phyloP scores from a whole-genome alignment of 2,113 vertebrate genomes.

The Platichthys stellatus region DNA sequence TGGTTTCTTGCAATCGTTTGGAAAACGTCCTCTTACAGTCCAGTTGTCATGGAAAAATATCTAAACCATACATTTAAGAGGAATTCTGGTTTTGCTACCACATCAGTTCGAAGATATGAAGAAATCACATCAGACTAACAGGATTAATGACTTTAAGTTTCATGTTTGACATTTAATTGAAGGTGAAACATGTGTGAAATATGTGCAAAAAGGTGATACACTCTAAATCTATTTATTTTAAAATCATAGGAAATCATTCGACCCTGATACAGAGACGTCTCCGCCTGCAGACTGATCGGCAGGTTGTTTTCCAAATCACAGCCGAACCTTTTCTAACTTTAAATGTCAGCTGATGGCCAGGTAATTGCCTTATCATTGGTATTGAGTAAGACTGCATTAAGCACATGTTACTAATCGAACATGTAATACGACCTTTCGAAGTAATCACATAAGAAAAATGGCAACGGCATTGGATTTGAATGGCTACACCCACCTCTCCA shows the following conservation, averaged over 20 bases:
- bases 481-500: background rate
- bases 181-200: background rate
- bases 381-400: background rate
- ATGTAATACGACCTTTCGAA: background rate
- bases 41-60: too few relatives aligned
- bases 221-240: too few relatives aligned
- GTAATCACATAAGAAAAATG: background rate
- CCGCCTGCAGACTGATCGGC: too few relatives aligned
- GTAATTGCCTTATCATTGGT: background rate
- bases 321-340: background rate
- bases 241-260: too few relatives aligned
- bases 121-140: too few relatives aligned
- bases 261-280: too few relatives aligned
- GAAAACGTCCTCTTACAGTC: background rate
- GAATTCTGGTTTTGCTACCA: background rate
- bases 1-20: background rate
- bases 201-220: too few relatives aligned
- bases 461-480: too few relatives aligned
- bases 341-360: conserved; percentile 4
- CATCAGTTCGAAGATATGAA: background rate
- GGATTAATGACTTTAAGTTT: background rate
- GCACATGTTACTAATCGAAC: background rate
- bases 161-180: background rate
- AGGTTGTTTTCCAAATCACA: background rate
- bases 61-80: background rate